Evolutionary conservation across 2,113 vertebrate species (phyloP), one percentile per base, ranked within the genome.

Genomic region (Colossoma macropomum): DNA sequence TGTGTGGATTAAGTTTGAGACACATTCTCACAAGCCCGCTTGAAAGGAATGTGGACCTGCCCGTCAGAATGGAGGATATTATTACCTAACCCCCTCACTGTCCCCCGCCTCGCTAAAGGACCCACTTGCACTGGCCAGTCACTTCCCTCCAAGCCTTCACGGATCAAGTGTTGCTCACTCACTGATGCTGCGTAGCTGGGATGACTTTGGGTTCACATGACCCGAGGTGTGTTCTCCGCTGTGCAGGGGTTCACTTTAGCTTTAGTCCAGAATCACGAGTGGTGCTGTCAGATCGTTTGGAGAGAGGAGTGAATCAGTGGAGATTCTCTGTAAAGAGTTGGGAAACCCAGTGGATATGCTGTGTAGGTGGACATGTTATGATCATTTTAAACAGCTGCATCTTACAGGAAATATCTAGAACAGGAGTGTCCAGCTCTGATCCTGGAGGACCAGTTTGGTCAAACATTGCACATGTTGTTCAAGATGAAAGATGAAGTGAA

Each of bases 61-160:
- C 70, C 54, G 5, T 76, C 81, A 79, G 76, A 86, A 80, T 83
- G 45, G 32, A 52, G 75, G 77, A 86, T 86, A 82, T 79, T 79
- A 79, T 79, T 86, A 76, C 71, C 28, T 32, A 79, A 72, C 34
- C 50, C 59, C 21, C 32, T 28, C 32, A n/a, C 52, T 23, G 50
- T 54, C 19, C 15, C 54, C 73, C n/a, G n/a, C 25, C 17, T 68
- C 50, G 25, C 50, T 52, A 7, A 62, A 77, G 59, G 38, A 48
- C n/a, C 79, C 45, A 8, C 56, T 25, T 70, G 71, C 28, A 25
- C 38, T 13, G 27, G 68, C 17, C 60, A 25, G 78, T 59, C 72
- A 4, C 38, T 17, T 66, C 59, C 21, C 62, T 52, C 27, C 25
- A 12, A 70, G 30, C 75, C 56, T 76, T 72, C 38, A 48, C 23